phyloP scores from a whole-genome alignment of 2,888 invertebrate genomes.

The Neoascia interrupta region DNA sequence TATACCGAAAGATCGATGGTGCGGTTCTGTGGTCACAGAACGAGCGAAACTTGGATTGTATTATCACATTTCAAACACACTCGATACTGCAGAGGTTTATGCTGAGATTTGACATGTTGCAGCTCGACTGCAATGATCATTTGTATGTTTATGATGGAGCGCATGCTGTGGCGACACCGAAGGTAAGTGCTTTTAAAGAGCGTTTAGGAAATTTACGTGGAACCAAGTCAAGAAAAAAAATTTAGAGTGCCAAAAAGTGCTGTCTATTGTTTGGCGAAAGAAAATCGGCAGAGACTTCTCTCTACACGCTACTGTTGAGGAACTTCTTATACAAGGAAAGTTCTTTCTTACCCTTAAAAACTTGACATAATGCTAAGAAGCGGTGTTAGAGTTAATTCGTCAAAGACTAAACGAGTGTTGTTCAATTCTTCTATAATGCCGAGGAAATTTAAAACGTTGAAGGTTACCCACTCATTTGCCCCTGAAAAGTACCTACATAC shows the following conservation, averaged over 20 bases:
- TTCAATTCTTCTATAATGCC: too few relatives aligned
- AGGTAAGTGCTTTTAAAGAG: conserved; percentile 83
- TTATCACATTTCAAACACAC: conserved; percentile 96
- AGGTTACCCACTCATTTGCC: background rate
- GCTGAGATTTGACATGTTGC: conserved; percentile 94
- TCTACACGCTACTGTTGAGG: too few relatives aligned
- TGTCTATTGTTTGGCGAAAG: too few relatives aligned
- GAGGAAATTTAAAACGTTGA: background rate
- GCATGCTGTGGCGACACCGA: conserved; percentile 91
- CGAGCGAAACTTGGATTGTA: conserved; percentile 94
- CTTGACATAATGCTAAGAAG: too few relatives aligned
- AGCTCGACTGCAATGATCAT: conserved; percentile 96
- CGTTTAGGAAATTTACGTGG: too few relatives aligned
- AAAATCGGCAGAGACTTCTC: too few relatives aligned
- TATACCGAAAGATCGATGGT: conserved; percentile 94
- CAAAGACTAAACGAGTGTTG: too few relatives aligned
- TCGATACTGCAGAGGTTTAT: conserved; percentile 96
- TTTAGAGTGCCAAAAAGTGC: too few relatives aligned
- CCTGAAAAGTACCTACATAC: background rate
- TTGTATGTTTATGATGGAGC: conserved; percentile 95
- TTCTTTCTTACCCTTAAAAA: too few relatives aligned
- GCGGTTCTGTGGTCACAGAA: conserved; percentile 94
- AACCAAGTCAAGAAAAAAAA: too few relatives aligned
- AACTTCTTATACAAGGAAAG: too few relatives aligned
- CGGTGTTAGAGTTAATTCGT: too few relatives aligned